Conservation (phyloP, 2,888 invertebrate genomes). For the Phlogophora meticulosa region DNA sequence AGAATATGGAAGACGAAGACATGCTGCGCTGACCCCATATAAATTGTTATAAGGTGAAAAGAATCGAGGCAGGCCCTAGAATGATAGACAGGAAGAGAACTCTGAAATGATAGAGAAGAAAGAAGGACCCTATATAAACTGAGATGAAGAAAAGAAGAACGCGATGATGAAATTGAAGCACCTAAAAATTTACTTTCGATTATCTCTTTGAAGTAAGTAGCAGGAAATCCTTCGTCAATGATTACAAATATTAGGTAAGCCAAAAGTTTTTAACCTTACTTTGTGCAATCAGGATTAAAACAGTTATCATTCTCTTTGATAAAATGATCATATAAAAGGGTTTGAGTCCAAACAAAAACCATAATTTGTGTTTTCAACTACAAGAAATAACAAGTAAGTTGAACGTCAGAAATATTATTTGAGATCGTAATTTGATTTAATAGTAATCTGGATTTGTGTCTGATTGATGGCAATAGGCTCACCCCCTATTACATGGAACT, state of each 20-base stretch:
- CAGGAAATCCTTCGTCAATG: not conserved
- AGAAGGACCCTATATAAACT: too few species aligned
- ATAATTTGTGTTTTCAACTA: constrained; percentile 43
- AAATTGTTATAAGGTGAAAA: too few species aligned
- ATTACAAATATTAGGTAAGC: constrained; percentile 6
- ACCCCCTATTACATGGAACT: too few species aligned
- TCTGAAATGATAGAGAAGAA: too few species aligned
- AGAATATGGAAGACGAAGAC: too few species aligned
- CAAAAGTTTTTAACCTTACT: constrained; percentile 2
- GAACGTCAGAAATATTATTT: too few species aligned
- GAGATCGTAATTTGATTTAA: too few species aligned
- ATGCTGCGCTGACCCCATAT: too few species aligned
- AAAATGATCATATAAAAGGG: constrained; percentile 45
- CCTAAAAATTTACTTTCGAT: not conserved
- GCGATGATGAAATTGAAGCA: not conserved
- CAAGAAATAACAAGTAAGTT: constrained; percentile 42
- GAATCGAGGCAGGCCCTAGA: too few species aligned
- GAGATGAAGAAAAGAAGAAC: not conserved
- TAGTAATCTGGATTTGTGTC: too few species aligned
- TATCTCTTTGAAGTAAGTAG: not conserved
- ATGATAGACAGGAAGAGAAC: too few species aligned
- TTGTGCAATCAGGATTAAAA: constrained; percentile 32
- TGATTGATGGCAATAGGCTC: too few species aligned
- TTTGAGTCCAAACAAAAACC: constrained; percentile 5
- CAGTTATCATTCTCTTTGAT: constrained; percentile 35